These are phyloP conservation scores for Metacarcinus magister DNA, from an alignment of 2,888 invertebrate genomes.

Conservation along the genomic window DNA sequence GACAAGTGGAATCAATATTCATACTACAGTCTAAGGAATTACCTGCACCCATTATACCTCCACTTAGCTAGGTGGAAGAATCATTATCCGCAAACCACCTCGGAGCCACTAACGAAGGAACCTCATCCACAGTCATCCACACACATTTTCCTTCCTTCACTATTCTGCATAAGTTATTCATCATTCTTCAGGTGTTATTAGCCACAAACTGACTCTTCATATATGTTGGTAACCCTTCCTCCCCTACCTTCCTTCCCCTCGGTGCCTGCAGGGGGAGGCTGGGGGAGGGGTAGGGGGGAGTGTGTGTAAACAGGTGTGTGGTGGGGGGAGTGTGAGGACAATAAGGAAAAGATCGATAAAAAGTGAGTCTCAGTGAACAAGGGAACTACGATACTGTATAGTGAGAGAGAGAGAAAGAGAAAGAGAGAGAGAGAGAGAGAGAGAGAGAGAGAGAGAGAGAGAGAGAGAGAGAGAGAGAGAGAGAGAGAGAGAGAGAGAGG, in stretches of 20 bases:
- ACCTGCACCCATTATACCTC: neutral
- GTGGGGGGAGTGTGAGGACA: neutral
- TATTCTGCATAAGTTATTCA: neutral
- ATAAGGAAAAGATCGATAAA: neutral
- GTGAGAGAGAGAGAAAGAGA: neutral
- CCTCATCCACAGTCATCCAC: neutral
- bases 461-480: slow-evolving; percentile 19
- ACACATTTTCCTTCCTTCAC: neutral
- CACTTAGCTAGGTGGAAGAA: slow-evolving; percentile 16
- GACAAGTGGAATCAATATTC: neutral
- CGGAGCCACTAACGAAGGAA: neutral
- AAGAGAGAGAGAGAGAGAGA: neutral
- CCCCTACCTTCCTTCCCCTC: neutral
- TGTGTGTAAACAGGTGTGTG: neutral
- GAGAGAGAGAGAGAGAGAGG: slow-evolving; percentile 38
- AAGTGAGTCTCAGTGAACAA: neutral
- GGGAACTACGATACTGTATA: neutral
- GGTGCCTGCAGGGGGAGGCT: neutral
- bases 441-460: slow-evolving; percentile 43
- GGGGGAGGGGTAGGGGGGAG: neutral
- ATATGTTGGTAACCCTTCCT: neutral
- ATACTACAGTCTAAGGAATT: neutral
- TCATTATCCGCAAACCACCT: neutral
- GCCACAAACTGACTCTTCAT: neutral
- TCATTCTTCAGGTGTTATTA: neutral